Evolutionary conservation across 2,888 invertebrate species (phyloP).

Genomic region (Brenthis ino): DNA sequence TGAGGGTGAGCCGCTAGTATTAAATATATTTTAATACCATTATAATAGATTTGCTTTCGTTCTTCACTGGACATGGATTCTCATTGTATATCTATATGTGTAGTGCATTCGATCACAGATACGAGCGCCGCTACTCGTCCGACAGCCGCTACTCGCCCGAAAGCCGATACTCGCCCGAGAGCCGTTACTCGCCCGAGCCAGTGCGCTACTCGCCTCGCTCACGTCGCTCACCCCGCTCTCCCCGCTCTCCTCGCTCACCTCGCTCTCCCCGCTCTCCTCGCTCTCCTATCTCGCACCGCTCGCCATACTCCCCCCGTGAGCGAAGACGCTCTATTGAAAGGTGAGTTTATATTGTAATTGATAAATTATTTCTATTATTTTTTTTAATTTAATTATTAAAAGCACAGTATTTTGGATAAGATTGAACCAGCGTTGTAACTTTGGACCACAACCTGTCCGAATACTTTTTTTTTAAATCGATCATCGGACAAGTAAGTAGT

Average conservation of each 20-base stretch:
- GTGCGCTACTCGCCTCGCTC: conserved; percentile 77
- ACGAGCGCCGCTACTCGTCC: conserved; percentile 69
- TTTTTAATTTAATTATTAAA: neutral
- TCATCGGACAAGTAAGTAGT: too few relatives aligned
- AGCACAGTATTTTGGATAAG: too few relatives aligned
- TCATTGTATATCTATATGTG: too few relatives aligned
- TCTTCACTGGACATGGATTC: too few relatives aligned
- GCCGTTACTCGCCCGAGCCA: conserved; percentile 68
- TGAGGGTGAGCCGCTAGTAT: too few relatives aligned
- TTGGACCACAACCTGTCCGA: too few relatives aligned
- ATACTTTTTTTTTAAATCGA: too few relatives aligned
- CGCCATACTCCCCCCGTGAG: conserved; percentile 57
- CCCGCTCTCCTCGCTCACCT: conserved; percentile 44
- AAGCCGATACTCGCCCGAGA: conserved; percentile 69
- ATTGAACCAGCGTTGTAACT: too few relatives aligned
- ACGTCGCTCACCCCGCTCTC: conserved; percentile 59
- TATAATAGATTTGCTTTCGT: too few relatives aligned
- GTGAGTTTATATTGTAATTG: conserved; percentile 42
- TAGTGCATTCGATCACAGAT: conserved; percentile 29
- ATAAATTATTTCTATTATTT: neutral
- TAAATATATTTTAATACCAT: too few relatives aligned
- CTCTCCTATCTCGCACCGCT: conserved; percentile 55
- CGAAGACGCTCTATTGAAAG: conserved; percentile 61
- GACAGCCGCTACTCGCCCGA: conserved; percentile 66
- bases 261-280: conserved; percentile 54